Evolutionary conservation across 2,797 vertebrate species (phyloP), one percentile per base, ranked within the genome.

Genomic region (Periparus ater): DNA sequence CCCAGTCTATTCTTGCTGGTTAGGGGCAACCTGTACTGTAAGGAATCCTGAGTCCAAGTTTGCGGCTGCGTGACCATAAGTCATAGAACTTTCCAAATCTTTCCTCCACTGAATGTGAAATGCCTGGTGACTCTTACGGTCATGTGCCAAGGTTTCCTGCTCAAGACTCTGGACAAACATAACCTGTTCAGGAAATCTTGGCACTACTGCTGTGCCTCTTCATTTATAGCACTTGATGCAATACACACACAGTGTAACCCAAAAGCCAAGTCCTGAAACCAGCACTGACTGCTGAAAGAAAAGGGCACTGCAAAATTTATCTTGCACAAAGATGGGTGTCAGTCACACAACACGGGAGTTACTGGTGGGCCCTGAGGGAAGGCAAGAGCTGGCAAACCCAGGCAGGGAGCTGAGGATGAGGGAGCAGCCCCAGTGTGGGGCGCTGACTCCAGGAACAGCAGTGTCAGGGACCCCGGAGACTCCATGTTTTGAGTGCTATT

Each of bases 391-490:
- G 38, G 23, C 17, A 78, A 74, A 86, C 11, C 36, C 36, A 25
- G 55, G 19, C 48, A 77, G 42, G 29, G 19, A 89, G 45, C 48
- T 40, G 22, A 71, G 57, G n/a, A 58, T 57, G 40, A 77, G 45
- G 32, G 27, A 91, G 42, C 38, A 12, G 2, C 55, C 25, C 1
- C 1, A 42, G 29, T 11, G 11, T 0, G 0, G 23, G 16, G 21
- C 0, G 1, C 38, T 48, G 42, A 66, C 30, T 21, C 36, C 62
- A n/a, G n/a, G 16, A 53, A 53, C 60, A 79, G 48, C 2, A 2
- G 76, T 16, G 26, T 72, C 76, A 81, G 58, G 22, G 26, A 88
- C 58, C 62, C 10, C 11, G n/a, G 36, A 50, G 34, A 20, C 16
- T 93, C 60, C 27, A 44, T 3, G 5, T 18, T 60, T 55, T 79